These are phyloP conservation scores for Natrix natrix DNA, from an alignment of 2,797 vertebrate genomes.

Conservation along the genomic window DNA sequence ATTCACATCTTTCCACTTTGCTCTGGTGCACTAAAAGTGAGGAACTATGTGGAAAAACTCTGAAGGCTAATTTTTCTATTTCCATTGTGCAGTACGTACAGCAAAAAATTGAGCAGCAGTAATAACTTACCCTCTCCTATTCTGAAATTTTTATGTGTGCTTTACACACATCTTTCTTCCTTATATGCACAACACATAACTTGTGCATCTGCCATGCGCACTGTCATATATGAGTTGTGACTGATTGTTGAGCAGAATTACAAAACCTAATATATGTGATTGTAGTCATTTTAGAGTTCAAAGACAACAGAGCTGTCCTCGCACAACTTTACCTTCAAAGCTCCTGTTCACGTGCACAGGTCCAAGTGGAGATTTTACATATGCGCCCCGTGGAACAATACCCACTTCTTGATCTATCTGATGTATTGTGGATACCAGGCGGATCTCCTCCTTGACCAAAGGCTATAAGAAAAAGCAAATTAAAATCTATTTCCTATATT, in stretches of 20 bases:
- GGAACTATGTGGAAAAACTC: neutral
- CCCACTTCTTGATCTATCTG: conserved; percentile 85
- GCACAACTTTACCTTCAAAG: conserved; percentile 82
- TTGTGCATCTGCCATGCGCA: neutral
- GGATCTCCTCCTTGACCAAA: conserved; percentile 83
- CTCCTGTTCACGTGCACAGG: conserved; percentile 80
- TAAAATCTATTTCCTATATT: conserved; percentile 23
- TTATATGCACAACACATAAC: neutral
- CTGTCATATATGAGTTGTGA: neutral
- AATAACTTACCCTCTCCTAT: conserved; percentile 18
- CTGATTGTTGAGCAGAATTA: neutral
- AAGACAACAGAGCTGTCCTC: conserved; percentile 16
- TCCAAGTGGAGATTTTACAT: conserved; percentile 80
- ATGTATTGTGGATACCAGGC: conserved; percentile 80
- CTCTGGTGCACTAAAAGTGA: neutral
- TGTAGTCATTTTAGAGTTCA: conserved; percentile 15
- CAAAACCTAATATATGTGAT: neutral
- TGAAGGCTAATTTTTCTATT: conserved; percentile 14
- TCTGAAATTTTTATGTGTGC: neutral
- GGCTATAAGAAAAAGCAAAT: conserved; percentile 45
- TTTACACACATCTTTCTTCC: neutral
- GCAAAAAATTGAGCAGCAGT: neutral
- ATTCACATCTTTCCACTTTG: neutral
- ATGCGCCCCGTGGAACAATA: conserved; percentile 85
- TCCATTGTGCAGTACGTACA: neutral